These are phyloP conservation scores for Lycorma delicatula DNA, from an alignment of 1,140 invertebrate species.

Conservation along the genomic window DNA sequence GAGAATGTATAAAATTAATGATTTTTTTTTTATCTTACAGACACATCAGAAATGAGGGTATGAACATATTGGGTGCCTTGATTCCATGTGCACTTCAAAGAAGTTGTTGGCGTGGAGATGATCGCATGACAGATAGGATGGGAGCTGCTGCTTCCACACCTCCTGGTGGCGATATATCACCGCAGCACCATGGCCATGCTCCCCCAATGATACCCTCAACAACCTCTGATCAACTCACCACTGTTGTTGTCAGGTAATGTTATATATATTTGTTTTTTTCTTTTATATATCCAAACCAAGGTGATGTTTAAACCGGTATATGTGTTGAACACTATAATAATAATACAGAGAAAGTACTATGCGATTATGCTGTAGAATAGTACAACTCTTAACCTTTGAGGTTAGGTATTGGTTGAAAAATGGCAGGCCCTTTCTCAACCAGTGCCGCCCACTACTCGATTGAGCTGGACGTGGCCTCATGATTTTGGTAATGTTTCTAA, in stretches of 20 bases:
- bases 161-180: constrained; percentile 11
- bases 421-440: no score
- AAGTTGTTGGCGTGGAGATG: constrained; percentile 28
- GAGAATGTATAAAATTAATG: neutral
- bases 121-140: constrained; percentile 29
- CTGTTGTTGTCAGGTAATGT: constrained; percentile 16
- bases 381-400: no score
- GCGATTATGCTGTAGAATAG: no score
- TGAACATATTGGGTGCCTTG: constrained; percentile 29
- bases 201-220: constrained; percentile 13
- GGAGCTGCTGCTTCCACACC: constrained; percentile 28
- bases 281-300: no score
- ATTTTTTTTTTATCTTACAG: constrained; percentile 1
- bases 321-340: no score
- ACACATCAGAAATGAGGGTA: constrained; percentile 19
- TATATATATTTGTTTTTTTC: no score
- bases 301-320: no score
- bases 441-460: no score
- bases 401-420: no score
- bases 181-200: constrained; percentile 1
- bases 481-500: no score
- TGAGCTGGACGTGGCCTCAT: no score
- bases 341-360: no score
- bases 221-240: constrained; percentile 20
- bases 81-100: constrained; percentile 27